These are phyloP conservation scores for Podarcis cretensis DNA, from an alignment of 2,113 vertebrate genomes.

Conservation along the genomic window DNA sequence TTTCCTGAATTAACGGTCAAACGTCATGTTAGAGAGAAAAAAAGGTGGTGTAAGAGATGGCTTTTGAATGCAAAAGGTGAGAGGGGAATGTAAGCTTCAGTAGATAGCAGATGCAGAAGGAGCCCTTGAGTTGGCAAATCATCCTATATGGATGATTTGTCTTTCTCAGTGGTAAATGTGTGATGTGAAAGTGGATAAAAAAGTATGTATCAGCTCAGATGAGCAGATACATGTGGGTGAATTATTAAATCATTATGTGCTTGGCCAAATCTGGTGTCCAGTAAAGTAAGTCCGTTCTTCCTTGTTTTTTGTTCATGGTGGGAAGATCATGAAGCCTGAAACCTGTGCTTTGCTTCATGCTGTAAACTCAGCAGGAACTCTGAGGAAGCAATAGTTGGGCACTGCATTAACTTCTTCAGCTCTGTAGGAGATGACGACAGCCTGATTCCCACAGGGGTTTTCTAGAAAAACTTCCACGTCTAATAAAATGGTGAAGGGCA, in stretches of 20 bases:
- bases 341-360: not conserved
- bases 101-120: constrained; percentile 44
- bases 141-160: constrained; percentile 41
- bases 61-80: not conserved
- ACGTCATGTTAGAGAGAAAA: not conserved
- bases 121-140: constrained; percentile 47
- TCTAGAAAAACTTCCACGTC: constrained; percentile 25
- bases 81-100: not conserved
- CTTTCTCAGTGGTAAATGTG: constrained; percentile 12
- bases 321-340: constrained; percentile 39
- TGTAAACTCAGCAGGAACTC: constrained; percentile 18
- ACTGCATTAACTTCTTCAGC: constrained; percentile 9
- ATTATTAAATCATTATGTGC: constrained; percentile 36
- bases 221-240: constrained; percentile 31
- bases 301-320: not conserved
- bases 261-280: constrained; percentile 39
- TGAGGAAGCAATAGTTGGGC: not conserved
- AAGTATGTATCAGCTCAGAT: constrained; percentile 17
- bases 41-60: not conserved
- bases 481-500: constrained; percentile 27
- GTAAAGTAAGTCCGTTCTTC: constrained; percentile 30
- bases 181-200: constrained; percentile 50
- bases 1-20: not conserved
- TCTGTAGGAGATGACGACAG: constrained; percentile 8
- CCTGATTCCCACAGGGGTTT: constrained; percentile 8